Base-by-base conservation (phyloP, 2,797 vertebrate genomes). In the Harpagifer antarcticus region DNA sequence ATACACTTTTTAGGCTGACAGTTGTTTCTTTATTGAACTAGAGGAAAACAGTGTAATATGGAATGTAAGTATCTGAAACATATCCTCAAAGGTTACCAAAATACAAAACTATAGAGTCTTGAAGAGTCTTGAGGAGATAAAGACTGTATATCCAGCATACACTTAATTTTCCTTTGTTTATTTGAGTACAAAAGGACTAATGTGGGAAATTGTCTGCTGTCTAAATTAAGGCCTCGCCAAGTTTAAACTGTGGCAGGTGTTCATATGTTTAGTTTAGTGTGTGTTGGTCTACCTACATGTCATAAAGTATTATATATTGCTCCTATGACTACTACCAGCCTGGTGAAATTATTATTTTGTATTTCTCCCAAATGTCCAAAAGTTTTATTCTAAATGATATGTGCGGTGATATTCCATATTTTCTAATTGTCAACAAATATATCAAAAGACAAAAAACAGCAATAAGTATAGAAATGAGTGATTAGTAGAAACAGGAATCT, bases 91-190 rank as follows among this genome's bases (percentile, higher is more conserved):
- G 9, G 44, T 12, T 60, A 72, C 44, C 33, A 72, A 76, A 79
- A 76, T 77, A 82, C 19, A 81, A 86, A 84, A 84, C n/a, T 33
- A 15, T 16, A 43, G 33, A 53, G 20, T 63, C 15, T 67, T 52
- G 5, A 59, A 62, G 62, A 43, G 9, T 53, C 17, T 49, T 61
- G 4, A 68, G 58, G 48, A 64, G 42, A 42, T 66, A 70, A 11
- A n/a, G 54, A 17, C 3, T 69, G 20, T 37, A 19, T 68, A 70
- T 62, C 9, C 17, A 31, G 33, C 43, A 74, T 68, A 77, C 69
- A 76, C 45, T 31, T 59, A 20, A 68, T 53, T 64, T 62, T 50
- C 48, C 33, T 76, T 72, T 74, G 2, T 56, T 60, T 68, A 52
- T 73, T 75, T 47, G 27, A 37, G 16, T 78, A 52, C 55, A 84